phyloP scores from a whole-genome alignment of 2,797 vertebrate species.

The Bufotes viridis region DNA sequence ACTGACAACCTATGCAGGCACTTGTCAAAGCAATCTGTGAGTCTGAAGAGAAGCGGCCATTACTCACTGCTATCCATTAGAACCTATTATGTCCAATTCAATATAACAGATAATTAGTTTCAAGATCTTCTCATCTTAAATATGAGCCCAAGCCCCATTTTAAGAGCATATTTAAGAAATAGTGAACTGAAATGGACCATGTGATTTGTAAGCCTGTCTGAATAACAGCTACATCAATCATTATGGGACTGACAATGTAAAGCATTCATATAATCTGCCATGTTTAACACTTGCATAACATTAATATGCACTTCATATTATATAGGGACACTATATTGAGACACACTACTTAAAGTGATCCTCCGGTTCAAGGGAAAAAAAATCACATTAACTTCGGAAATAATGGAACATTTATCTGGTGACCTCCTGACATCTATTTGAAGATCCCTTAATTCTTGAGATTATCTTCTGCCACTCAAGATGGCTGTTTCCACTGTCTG shows the following conservation, averaged over 20 bases:
- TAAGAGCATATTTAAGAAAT: slow-evolving; percentile 9
- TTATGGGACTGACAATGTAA: background rate
- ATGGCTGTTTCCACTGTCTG: too few species aligned
- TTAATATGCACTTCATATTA: background rate
- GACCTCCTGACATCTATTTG: too few species aligned
- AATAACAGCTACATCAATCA: slow-evolving; percentile 10
- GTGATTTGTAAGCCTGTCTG: background rate
- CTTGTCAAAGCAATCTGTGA: slow-evolving; percentile 46
- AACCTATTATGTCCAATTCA: slow-evolving; percentile 45
- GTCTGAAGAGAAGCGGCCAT: slow-evolving; percentile 32
- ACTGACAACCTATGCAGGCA: slow-evolving; percentile 41
- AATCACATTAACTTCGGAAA: too few species aligned
- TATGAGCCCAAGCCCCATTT: slow-evolving; percentile 17
- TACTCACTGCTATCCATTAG: slow-evolving; percentile 48
- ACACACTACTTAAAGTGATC: too few species aligned
- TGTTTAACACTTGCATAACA: background rate
- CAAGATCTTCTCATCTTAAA: slow-evolving; percentile 36
- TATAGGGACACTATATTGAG: too few species aligned
- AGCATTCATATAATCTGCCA: background rate
- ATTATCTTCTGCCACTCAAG: too few species aligned
- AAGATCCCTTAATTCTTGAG: too few species aligned
- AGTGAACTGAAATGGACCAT: slow-evolving; percentile 4
- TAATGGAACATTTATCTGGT: too few species aligned
- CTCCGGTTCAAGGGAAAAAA: too few species aligned
- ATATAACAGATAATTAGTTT: slow-evolving; percentile 51